phyloP scores from a whole-genome alignment of 2,888 invertebrate genomes.

The Syrista parreyssii region DNA sequence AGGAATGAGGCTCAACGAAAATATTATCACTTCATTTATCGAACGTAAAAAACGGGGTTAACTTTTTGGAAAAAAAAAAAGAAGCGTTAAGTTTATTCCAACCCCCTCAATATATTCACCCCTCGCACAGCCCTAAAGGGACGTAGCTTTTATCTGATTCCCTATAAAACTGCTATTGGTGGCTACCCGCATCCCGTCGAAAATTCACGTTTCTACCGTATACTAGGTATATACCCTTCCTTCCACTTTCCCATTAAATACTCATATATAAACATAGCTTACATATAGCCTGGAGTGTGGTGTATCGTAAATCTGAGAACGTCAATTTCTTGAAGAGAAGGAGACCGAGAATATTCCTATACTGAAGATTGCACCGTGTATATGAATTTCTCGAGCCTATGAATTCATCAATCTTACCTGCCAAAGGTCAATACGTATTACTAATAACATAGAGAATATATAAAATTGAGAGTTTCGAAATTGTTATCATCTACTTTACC shows the following conservation, averaged over 20 bases:
- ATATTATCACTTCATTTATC: not conserved
- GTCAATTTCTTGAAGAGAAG: not conserved
- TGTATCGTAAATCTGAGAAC: slow-evolving; percentile 11
- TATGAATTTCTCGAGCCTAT: not conserved
- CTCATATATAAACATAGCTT: slow-evolving; percentile 41
- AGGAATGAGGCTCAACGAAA: not conserved
- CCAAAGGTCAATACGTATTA: not conserved
- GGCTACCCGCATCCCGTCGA: not conserved
- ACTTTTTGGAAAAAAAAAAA: slow-evolving; percentile 9
- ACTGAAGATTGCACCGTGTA: not conserved
- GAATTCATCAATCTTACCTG: not conserved
- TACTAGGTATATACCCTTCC: not conserved
- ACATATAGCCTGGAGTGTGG: slow-evolving; percentile 13
- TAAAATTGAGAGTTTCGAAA: not conserved
- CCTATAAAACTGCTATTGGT: slow-evolving; percentile 45
- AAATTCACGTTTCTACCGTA: not conserved
- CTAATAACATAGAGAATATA: not conserved
- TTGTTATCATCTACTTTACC: not conserved
- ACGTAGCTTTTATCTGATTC: slow-evolving; percentile 44
- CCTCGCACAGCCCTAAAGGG: slow-evolving; percentile 22
- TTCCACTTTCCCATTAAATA: slow-evolving; percentile 43
- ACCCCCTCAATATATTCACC: slow-evolving; percentile 39
- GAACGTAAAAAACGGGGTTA: not conserved
- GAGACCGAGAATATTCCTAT: not conserved
- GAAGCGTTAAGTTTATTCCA: not conserved